A percentile compares a stretch with the other conserved stretches of the same genome.
Conservation (phyloP, 2,113 vertebrate species). For the Verasper variegatus region DNA sequence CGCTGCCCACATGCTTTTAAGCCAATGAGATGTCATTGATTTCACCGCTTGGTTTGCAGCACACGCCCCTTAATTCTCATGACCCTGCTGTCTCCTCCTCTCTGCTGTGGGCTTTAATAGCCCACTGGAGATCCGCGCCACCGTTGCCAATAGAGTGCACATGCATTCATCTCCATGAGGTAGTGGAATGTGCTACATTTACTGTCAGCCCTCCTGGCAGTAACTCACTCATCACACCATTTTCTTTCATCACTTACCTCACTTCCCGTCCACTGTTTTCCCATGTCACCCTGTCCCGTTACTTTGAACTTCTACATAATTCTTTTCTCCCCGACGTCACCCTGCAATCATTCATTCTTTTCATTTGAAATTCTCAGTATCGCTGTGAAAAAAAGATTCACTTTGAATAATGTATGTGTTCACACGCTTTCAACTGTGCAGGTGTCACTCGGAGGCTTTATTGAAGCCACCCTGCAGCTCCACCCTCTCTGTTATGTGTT, state of each 20-base stretch:
- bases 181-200: conserved; percentile 70
- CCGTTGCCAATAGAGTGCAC: conserved; percentile 56
- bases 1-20: conserved; percentile 75
- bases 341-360: conserved; percentile 28
- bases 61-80: conserved; percentile 44
- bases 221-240: conserved; percentile 61
- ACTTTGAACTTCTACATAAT: conserved; percentile 25
- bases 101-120: conserved; percentile 56
- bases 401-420: conserved; percentile 22
- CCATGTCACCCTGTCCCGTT: conserved; percentile 25
- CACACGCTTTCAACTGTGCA: conserved; percentile 37
- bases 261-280: conserved; percentile 33
- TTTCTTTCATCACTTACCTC: conserved; percentile 57
- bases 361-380: conserved; percentile 23
- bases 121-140: conserved; percentile 53
- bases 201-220: conserved; percentile 62
- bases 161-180: conserved; percentile 56
- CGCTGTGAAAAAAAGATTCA: conserved; percentile 1
- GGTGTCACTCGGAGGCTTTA: conserved; percentile 44
- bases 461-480: conserved; percentile 49
- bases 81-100: conserved; percentile 53
- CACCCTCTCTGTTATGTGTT: conserved; percentile 44
- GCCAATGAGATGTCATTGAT: conserved; percentile 81
- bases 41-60: conserved; percentile 54
- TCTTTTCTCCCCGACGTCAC: conserved; percentile 8